Evolutionary conservation across 2,888 invertebrate genomes (phyloP).

Genomic region (Caenorhabditis panamensis): DNA sequence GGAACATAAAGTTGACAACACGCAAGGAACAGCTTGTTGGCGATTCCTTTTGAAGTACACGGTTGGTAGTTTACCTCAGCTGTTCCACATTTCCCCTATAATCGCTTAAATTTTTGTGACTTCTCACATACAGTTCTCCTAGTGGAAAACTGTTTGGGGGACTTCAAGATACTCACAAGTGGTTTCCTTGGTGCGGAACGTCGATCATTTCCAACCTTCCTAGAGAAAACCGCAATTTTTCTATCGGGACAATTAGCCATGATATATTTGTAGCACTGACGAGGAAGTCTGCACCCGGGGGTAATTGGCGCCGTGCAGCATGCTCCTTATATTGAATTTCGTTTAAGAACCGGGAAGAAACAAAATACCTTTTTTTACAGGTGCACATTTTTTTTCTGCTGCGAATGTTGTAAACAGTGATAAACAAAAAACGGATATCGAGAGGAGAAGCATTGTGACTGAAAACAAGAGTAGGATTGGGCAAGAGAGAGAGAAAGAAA

Average conservation of each 20-base stretch:
- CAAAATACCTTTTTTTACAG: conserved; percentile 50
- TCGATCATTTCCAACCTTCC: conserved; percentile 54
- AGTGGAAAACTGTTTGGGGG: no score
- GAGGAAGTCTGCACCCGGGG: conserved; percentile 60
- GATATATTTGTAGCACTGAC: conserved; percentile 64
- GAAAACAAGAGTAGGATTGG: no score
- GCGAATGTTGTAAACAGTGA: conserved; percentile 2
- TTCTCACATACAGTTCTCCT: no score
- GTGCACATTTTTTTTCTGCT: conserved; percentile 45
- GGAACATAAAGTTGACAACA: conserved; percentile 79
- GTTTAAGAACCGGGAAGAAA: no score
- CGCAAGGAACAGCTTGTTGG: conserved; percentile 77
- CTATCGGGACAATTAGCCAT: conserved; percentile 66
- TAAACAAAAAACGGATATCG: not conserved
- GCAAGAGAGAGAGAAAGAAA: not conserved
- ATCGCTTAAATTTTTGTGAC: not conserved
- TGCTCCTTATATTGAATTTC: conserved; percentile 33
- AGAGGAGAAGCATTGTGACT: conserved; percentile 4
- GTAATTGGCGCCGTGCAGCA: conserved; percentile 64
- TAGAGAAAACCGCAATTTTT: conserved; percentile 57
- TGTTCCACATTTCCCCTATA: conserved; percentile 77
- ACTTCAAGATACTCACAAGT: conserved; percentile 54
- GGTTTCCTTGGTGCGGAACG: conserved; percentile 60
- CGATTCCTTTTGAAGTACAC: conserved; percentile 76
- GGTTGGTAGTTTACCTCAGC: conserved; percentile 77